Conservation (phyloP, 2,797 vertebrate species). For the Karalla daura region DNA sequence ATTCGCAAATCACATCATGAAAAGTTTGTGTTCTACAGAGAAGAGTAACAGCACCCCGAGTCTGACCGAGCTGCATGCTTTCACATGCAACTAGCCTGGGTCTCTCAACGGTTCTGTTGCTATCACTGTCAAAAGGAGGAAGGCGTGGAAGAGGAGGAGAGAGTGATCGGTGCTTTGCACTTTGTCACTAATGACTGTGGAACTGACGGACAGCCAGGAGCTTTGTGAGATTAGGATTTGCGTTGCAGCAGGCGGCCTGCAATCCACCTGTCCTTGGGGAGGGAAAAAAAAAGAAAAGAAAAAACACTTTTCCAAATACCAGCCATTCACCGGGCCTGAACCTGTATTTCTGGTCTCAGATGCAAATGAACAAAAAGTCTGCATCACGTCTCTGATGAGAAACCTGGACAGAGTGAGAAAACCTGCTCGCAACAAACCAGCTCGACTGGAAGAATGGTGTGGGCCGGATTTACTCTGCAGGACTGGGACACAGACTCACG, state of each 20-base stretch:
- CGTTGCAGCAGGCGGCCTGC: not conserved
- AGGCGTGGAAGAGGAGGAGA: too few relatives aligned
- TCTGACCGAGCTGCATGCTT: too few relatives aligned
- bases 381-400: slow-evolving; percentile 15
- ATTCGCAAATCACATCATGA: too few relatives aligned
- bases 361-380: slow-evolving; percentile 42
- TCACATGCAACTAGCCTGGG: too few relatives aligned
- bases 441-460: slow-evolving; percentile 9
- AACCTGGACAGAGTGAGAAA: slow-evolving; percentile 35
- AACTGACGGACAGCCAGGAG: slow-evolving; percentile 7
- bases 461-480: not conserved
- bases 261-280: slow-evolving; percentile 20
- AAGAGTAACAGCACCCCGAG: too few relatives aligned
- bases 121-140: too few relatives aligned
- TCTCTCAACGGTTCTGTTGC: too few relatives aligned
- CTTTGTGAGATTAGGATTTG: slow-evolving; percentile 1
- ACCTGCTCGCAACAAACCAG: slow-evolving; percentile 39
- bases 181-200: too few relatives aligned
- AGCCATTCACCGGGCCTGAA: slow-evolving; percentile 33
- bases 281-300: too few relatives aligned
- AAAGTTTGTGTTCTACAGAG: too few relatives aligned
- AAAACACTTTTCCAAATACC: slow-evolving; percentile 8
- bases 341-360: slow-evolving; percentile 63
- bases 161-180: too few relatives aligned
- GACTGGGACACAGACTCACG: not conserved